Evolutionary conservation across 2,113 vertebrate species (phyloP).

Genomic region (Podarcis muralis): DNA sequence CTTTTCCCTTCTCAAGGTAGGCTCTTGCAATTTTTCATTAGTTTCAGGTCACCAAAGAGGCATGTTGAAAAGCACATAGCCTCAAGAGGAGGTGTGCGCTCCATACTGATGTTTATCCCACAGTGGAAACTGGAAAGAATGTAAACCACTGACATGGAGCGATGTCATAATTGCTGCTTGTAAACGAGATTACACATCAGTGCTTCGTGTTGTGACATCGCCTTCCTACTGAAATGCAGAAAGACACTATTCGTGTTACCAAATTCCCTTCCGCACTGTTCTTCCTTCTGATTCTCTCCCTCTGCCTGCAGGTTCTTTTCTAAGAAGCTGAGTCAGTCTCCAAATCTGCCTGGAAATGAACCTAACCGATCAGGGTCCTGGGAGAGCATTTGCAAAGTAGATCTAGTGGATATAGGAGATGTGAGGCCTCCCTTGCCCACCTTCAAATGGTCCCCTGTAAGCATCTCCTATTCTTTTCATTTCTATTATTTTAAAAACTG

Average conservation of each 20-base stretch:
- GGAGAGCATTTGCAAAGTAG: not conserved
- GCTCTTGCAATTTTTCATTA: not conserved
- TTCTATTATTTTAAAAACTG: not conserved
- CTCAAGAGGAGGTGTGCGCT: no score
- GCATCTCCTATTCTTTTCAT: not conserved
- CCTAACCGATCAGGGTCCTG: not conserved
- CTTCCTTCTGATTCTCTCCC: not conserved
- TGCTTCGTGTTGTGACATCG: not conserved
- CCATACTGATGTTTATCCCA: not conserved
- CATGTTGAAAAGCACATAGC: not conserved
- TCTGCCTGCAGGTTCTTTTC: not conserved
- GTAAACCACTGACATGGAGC: not conserved
- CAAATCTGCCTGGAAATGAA: not conserved
- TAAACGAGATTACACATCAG: not conserved
- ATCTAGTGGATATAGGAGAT: not conserved
- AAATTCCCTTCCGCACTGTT: not conserved
- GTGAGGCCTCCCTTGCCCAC: not conserved
- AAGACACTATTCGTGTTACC: not conserved
- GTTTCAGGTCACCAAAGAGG: not conserved
- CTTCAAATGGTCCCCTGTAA: not conserved
- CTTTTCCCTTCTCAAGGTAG: no score
- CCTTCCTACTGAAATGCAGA: not conserved
- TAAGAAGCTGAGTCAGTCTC: no score
- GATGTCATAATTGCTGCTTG: not conserved
- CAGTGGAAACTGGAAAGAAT: not conserved